Conservation (phyloP, 2,113 vertebrate species). For the Catharus fuscescens region DNA sequence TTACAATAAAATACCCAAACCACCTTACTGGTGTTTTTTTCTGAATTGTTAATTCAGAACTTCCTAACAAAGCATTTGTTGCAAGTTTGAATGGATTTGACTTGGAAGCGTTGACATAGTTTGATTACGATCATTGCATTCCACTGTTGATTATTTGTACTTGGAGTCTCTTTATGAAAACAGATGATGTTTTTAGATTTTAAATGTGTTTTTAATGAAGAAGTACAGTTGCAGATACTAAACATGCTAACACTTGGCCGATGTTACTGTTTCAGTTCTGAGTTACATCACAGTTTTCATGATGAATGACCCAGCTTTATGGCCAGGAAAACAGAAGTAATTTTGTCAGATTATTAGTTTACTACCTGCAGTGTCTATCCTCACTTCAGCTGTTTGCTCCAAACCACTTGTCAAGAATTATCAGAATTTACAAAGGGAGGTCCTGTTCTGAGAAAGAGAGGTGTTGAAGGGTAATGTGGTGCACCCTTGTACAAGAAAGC, state of each 20-base stretch:
- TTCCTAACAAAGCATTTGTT: not conserved
- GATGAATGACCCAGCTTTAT: not conserved
- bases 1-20: not conserved
- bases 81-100: not conserved
- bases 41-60: not conserved
- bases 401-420: not conserved
- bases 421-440: not conserved
- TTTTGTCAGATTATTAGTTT: constrained; percentile 30
- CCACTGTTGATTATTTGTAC: not conserved
- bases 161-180: not conserved
- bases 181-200: not conserved
- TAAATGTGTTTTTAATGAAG: not conserved
- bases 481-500: not conserved
- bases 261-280: not conserved
- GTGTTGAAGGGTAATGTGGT: not conserved
- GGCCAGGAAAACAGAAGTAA: not conserved
- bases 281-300: not conserved
- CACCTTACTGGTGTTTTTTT: not conserved
- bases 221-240: not conserved
- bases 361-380: not conserved
- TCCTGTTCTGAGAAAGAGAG: not conserved
- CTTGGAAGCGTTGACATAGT: not conserved
- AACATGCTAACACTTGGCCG: not conserved
- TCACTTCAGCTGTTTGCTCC: not conserved
- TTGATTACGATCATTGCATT: not conserved